Conservation (phyloP, 1,140 invertebrate genomes). For the Chionoecetes opilio region DNA sequence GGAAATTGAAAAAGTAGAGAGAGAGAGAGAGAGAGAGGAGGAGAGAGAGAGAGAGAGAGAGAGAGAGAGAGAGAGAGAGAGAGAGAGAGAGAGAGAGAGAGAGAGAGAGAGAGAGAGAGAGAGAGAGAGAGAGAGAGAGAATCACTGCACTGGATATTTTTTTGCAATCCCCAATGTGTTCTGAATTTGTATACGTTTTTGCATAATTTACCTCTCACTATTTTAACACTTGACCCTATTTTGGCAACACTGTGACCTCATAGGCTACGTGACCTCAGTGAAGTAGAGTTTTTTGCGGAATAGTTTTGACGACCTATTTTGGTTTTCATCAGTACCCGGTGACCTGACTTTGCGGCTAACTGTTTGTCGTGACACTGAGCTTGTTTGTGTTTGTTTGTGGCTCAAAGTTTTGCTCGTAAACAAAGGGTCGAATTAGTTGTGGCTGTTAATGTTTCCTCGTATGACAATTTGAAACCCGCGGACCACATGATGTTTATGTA, state of each 20-base stretch:
- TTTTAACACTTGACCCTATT: too few species aligned
- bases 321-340: background rate
- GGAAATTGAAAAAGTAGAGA: background rate
- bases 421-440: background rate
- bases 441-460: background rate
- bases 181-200: too few species aligned
- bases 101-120: too few species aligned
- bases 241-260: too few species aligned
- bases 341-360: background rate
- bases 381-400: background rate
- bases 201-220: too few species aligned
- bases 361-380: background rate
- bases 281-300: too few species aligned
- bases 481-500: background rate
- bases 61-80: background rate
- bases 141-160: too few species aligned
- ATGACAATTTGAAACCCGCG: background rate
- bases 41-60: conserved; percentile 8
- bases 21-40: background rate
- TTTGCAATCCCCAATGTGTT: too few species aligned
- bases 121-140: too few species aligned
- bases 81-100: too few species aligned
- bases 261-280: too few species aligned
- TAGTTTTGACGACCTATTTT: too few species aligned
- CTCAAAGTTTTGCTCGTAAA: background rate